Evolutionary conservation across 2,797 vertebrate species (phyloP).

Genomic region (Coreius guichenoti): DNA sequence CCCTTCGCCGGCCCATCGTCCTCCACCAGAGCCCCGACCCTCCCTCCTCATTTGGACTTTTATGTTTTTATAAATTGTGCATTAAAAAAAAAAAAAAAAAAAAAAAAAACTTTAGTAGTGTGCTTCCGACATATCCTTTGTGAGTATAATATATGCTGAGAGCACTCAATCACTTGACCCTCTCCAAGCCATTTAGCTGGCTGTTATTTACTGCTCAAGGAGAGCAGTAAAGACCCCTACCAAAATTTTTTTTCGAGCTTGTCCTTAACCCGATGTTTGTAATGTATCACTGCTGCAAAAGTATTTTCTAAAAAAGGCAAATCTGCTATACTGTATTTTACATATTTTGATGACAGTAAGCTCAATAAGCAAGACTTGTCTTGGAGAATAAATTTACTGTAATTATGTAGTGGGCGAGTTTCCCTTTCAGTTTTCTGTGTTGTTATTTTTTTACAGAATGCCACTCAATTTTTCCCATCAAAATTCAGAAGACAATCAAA

Average conservation of each 20-base stretch:
- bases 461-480: background rate
- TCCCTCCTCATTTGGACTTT: too few relatives aligned
- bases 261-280: background rate
- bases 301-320: background rate
- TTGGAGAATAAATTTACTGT: background rate
- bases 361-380: background rate
- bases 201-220: background rate
- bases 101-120: background rate
- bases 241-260: background rate
- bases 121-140: conserved; percentile 2
- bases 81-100: too few relatives aligned
- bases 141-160: conserved; percentile 22
- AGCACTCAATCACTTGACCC: conserved; percentile 34
- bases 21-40: too few relatives aligned
- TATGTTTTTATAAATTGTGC: too few relatives aligned
- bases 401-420: background rate
- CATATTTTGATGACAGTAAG: background rate
- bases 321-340: background rate
- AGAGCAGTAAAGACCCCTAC: background rate
- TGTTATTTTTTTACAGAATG: background rate
- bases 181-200: conserved; percentile 26
- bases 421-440: background rate
- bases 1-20: too few relatives aligned
- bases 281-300: background rate
- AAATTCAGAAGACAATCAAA: background rate